Conservation (phyloP, 2,113 vertebrate genomes). For the Cathartes aura region DNA sequence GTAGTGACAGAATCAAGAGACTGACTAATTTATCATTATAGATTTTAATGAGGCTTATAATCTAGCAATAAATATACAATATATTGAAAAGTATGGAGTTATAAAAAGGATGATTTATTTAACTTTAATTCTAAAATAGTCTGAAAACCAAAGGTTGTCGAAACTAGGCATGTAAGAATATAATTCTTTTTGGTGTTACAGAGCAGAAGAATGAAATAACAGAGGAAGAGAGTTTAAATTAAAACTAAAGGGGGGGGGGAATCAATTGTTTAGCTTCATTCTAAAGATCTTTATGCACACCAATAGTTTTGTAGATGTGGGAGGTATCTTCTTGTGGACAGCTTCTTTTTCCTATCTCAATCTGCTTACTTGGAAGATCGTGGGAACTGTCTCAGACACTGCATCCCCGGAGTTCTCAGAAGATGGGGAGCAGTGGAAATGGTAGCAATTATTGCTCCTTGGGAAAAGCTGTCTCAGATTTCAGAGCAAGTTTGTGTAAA, state of each 20-base stretch:
- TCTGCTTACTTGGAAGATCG: background rate
- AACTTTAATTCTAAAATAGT: constrained; percentile 25
- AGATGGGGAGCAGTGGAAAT: background rate
- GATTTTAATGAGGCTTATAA: constrained; percentile 72
- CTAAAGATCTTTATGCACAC: background rate
- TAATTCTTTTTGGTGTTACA: background rate
- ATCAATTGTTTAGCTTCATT: background rate
- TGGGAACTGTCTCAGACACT: background rate
- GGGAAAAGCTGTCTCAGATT: background rate
- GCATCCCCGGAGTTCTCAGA: background rate
- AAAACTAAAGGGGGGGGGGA: background rate
- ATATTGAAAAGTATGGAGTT: constrained; percentile 38
- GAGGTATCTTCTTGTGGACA: background rate
- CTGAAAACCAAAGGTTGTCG: background rate
- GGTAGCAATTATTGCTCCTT: background rate
- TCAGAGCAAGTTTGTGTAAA: background rate
- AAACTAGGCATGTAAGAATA: background rate
- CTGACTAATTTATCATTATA: constrained; percentile 69
- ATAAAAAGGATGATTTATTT: constrained; percentile 64
- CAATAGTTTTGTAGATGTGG: background rate
- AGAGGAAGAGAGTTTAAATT: background rate
- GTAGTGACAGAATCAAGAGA: constrained; percentile 54
- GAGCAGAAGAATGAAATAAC: background rate
- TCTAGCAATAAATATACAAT: constrained; percentile 64
- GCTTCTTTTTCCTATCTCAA: background rate